These are phyloP conservation scores for Gallinago nigripennis DNA, from an alignment of 2,797 vertebrate genomes.

Conservation along the genomic window DNA sequence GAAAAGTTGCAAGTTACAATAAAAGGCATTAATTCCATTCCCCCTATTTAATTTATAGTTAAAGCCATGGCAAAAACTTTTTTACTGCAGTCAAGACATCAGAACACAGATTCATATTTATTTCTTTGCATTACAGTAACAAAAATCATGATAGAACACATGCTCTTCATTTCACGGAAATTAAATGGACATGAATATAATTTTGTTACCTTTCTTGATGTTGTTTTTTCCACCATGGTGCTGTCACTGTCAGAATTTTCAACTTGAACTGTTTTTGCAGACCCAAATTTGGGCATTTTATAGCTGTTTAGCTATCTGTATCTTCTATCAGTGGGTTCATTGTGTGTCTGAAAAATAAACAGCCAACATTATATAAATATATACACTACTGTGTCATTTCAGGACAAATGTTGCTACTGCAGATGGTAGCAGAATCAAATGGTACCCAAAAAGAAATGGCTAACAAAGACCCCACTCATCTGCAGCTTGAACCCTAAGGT, in stretches of 20 bases:
- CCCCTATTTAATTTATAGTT: neutral
- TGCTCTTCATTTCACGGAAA: neutral
- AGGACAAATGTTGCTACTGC: neutral
- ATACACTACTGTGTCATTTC: neutral
- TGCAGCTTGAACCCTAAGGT: neutral
- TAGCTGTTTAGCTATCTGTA: conserved; percentile 89
- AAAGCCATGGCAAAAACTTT: neutral
- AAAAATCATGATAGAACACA: neutral
- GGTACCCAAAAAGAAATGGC: neutral
- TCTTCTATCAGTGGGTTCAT: conserved; percentile 87
- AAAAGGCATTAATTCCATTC: neutral
- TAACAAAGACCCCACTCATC: neutral
- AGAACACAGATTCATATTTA: neutral
- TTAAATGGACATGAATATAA: neutral
- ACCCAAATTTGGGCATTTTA: conserved; percentile 99
- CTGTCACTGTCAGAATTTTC: conserved; percentile 91
- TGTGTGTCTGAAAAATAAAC: conserved; percentile 85
- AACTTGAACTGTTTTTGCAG: conserved; percentile 80
- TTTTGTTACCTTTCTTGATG: conserved; percentile 91
- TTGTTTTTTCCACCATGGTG: conserved; percentile 97
- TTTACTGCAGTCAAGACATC: neutral
- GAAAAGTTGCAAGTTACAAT: neutral
- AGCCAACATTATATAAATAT: neutral
- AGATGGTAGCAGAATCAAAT: neutral
- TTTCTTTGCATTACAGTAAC: neutral